Evolutionary conservation across 2,888 invertebrate genomes (phyloP).

Genomic region (Gandaritis pyraliata): DNA sequence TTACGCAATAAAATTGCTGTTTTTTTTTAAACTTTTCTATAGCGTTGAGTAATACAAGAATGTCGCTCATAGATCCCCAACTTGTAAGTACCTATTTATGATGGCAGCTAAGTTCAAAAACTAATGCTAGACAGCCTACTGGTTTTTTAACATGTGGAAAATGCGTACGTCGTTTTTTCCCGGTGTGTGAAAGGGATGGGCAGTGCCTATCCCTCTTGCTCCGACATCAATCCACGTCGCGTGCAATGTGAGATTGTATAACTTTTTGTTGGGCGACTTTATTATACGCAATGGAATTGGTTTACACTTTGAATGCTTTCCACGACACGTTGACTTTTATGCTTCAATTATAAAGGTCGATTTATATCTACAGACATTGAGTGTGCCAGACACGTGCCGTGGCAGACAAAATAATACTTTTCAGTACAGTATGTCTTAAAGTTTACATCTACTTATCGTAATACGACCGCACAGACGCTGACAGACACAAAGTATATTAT

Average conservation of each 20-base stretch:
- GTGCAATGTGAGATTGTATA: constrained; percentile 48
- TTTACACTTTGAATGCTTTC: constrained; percentile 37
- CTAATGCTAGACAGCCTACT: constrained; percentile 19
- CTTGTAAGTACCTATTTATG: too few species aligned
- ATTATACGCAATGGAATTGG: constrained; percentile 44
- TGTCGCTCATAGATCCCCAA: too few species aligned
- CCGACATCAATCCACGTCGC: constrained; percentile 61
- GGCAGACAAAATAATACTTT: too few species aligned
- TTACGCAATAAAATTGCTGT: too few species aligned
- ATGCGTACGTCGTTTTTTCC: constrained; percentile 35
- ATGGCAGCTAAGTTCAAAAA: not conserved
- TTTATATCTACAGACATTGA: too few species aligned
- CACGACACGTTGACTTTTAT: constrained; percentile 20
- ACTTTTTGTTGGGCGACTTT: constrained; percentile 43
- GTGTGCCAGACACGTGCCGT: too few species aligned
- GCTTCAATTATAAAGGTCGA: constrained; percentile 2
- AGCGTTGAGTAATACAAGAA: too few species aligned
- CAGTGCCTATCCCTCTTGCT: constrained; percentile 32
- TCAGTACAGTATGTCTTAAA: too few species aligned
- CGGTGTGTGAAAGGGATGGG: constrained; percentile 35
- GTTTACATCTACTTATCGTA: too few species aligned
- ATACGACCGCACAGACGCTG: too few species aligned
- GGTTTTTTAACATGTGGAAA: constrained; percentile 44
- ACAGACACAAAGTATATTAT: too few species aligned
- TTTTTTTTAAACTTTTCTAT: too few species aligned